Conservation (phyloP, 2,888 invertebrate species). For the Pammene aurita region DNA sequence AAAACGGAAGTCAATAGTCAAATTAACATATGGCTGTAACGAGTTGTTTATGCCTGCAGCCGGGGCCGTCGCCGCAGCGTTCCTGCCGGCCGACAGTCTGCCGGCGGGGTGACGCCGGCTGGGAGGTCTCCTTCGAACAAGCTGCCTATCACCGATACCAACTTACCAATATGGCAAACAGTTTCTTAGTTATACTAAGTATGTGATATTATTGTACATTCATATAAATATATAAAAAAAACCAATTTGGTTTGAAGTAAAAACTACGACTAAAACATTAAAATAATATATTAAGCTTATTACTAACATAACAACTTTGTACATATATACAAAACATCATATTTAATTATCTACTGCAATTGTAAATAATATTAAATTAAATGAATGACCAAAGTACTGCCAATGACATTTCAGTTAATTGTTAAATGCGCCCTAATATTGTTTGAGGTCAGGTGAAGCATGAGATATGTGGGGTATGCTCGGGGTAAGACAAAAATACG, state of each 20-base stretch:
- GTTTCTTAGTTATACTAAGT: too few species aligned
- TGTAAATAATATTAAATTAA: background rate
- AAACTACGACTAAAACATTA: background rate
- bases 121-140: background rate
- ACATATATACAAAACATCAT: slow-evolving; percentile 2
- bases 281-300: slow-evolving; percentile 13
- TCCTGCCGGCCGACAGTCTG: slow-evolving; percentile 53
- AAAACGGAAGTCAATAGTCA: too few species aligned
- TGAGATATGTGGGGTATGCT: too few species aligned
- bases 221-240: too few species aligned
- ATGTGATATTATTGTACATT: too few species aligned
- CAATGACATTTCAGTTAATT: too few species aligned
- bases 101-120: background rate
- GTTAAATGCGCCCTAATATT: too few species aligned
- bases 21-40: too few species aligned
- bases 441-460: too few species aligned
- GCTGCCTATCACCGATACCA: too few species aligned
- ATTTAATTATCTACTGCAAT: background rate
- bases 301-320: slow-evolving; percentile 18
- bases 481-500: too few species aligned
- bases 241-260: background rate
- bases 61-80: slow-evolving; percentile 58
- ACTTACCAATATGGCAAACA: too few species aligned
- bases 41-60: slow-evolving; percentile 48
- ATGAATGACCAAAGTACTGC: background rate